A percentile compares a stretch with the other conserved stretches of the same genome.
Evolutionary conservation across 2,797 vertebrate species (phyloP).

Genomic region (Argentina silus): DNA sequence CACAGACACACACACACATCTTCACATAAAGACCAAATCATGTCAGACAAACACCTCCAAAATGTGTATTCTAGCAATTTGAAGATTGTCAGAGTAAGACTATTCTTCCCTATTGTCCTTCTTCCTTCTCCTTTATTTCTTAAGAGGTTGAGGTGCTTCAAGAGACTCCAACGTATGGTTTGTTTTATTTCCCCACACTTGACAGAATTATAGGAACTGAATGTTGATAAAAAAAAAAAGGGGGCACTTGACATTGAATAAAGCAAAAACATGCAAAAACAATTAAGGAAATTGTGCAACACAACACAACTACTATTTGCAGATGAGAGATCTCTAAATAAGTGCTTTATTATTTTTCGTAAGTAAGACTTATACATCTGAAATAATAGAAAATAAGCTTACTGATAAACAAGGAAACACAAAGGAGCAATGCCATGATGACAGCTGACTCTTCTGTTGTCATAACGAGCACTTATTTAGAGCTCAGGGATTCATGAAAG

Average conservation of each 20-base stretch:
- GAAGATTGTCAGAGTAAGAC: too few relatives aligned
- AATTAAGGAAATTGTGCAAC: constrained; percentile 83
- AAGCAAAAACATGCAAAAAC: constrained; percentile 73
- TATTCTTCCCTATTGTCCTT: neutral
- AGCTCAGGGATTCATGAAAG: constrained; percentile 94
- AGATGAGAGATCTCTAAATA: constrained; percentile 92
- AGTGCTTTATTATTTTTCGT: constrained; percentile 75
- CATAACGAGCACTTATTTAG: constrained; percentile 89
- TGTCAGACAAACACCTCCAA: too few relatives aligned
- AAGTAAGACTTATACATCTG: constrained; percentile 79
- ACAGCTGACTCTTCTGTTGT: constrained; percentile 47
- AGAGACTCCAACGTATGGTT: neutral
- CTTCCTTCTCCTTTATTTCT: neutral
- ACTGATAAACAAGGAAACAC: neutral
- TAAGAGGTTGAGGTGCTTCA: neutral
- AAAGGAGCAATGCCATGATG: constrained; percentile 37
- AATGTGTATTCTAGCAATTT: too few relatives aligned
- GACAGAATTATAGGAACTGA: neutral
- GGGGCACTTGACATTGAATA: constrained; percentile 50
- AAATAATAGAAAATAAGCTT: neutral
- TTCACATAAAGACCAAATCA: too few relatives aligned
- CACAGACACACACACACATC: neutral
- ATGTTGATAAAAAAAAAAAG: constrained; percentile 22
- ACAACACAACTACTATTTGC: constrained; percentile 89
- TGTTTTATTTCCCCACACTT: neutral